A percentile compares a stretch with the other conserved stretches of the same genome.
Evolutionary conservation across 2,797 vertebrate genomes (phyloP).

Genomic region (Sebastes itinus): DNA sequence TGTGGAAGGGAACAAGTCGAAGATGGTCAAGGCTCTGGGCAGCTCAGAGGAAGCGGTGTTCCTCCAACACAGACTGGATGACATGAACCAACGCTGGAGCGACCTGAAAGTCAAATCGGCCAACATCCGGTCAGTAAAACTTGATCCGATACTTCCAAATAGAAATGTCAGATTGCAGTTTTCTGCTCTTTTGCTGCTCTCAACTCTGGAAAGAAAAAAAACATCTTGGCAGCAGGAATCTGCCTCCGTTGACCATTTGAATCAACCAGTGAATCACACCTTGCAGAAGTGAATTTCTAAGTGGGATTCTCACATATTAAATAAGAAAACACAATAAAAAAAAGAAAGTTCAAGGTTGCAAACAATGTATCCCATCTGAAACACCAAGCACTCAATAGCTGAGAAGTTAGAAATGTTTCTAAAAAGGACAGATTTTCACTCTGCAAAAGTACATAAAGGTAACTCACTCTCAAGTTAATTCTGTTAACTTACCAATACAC

Average conservation of each 20-base stretch:
- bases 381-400: not conserved
- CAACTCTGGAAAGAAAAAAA: not conserved
- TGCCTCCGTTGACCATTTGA: not conserved
- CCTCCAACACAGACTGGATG: conserved; percentile 95
- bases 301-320: not conserved
- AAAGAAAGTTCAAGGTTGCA: not conserved
- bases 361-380: not conserved
- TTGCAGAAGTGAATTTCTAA: not conserved
- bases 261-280: not conserved
- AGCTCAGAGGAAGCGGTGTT: conserved; percentile 93
- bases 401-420: not conserved
- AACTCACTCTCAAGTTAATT: not conserved
- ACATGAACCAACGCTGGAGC: conserved; percentile 99
- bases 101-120: conserved; percentile 94
- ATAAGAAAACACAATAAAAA: not conserved
- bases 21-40: conserved; percentile 96
- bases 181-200: conserved; percentile 9
- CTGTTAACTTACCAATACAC: not conserved
- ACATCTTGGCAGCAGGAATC: not conserved
- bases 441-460: not conserved
- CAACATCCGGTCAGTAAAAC: conserved; percentile 88
- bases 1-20: conserved; percentile 94
- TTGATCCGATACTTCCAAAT: not conserved
- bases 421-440: not conserved
- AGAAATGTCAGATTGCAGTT: not conserved